phyloP scores from a whole-genome alignment of 2,113 vertebrate species.

The Odontophorus gujanensis region DNA sequence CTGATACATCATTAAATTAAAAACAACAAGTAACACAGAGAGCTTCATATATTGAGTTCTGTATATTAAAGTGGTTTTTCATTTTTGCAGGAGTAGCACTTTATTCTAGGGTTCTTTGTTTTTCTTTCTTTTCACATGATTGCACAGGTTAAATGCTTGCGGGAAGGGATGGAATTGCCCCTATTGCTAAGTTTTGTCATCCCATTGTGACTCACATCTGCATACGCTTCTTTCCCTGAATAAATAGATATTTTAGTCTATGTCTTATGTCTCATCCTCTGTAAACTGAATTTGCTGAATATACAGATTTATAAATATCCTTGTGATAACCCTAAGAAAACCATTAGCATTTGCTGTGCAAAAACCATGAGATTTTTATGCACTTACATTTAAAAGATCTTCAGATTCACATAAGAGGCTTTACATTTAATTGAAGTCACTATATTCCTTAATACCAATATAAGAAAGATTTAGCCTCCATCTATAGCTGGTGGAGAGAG shows the following conservation, averaged over 20 bases:
- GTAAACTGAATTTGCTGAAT: background rate
- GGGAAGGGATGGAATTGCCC: background rate
- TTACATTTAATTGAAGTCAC: background rate
- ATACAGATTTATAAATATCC: background rate
- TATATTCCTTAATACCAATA: background rate
- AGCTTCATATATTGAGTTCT: background rate
- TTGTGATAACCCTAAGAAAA: background rate
- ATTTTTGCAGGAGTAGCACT: background rate
- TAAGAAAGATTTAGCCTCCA: background rate
- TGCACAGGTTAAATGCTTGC: background rate
- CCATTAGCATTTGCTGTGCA: background rate
- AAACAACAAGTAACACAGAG: background rate
- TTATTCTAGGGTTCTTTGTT: background rate
- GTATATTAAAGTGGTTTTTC: background rate
- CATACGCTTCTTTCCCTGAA: background rate
- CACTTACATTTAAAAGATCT: background rate
- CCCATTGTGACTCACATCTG: background rate
- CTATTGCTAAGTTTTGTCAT: background rate
- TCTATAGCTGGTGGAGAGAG: background rate
- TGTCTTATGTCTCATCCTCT: background rate
- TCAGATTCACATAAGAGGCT: background rate
- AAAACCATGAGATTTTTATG: background rate
- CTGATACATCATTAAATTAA: background rate
- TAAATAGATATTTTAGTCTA: background rate
- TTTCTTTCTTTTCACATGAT: background rate